A percentile compares a stretch with the other conserved stretches of the same genome.
Evolutionary conservation across 2,113 vertebrate species (phyloP).

Genomic region (Harpagus bidentatus): DNA sequence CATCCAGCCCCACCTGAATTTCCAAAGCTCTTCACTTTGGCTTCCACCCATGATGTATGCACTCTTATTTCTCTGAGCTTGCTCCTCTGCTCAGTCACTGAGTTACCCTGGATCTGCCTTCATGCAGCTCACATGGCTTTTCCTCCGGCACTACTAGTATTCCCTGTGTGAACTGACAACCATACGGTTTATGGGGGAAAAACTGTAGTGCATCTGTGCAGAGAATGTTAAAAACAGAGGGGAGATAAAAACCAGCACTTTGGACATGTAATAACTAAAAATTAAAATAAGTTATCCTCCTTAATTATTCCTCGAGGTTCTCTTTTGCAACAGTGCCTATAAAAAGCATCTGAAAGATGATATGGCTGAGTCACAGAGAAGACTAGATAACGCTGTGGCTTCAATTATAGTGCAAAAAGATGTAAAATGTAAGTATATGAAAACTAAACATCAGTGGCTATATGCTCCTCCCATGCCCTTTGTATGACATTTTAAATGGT

Average conservation of each 20-base stretch:
- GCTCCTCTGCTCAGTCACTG: not conserved
- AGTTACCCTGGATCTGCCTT: not conserved
- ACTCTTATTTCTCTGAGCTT: not conserved
- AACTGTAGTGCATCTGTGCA: not conserved
- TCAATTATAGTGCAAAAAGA: not conserved
- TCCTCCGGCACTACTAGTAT: not conserved
- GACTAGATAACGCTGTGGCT: not conserved
- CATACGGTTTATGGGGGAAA: not conserved
- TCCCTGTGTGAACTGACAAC: not conserved
- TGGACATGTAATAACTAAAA: not conserved
- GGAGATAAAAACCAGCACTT: not conserved
- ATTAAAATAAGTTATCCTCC: not conserved
- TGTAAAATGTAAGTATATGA: not conserved
- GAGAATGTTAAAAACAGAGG: not conserved
- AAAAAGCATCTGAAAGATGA: not conserved
- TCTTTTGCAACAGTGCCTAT: not conserved
- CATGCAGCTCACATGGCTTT: accelerated
- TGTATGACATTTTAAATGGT: not conserved
- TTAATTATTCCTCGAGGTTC: not conserved
- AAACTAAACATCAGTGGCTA: not conserved
- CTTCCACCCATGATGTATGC: not conserved
- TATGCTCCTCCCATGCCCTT: not conserved
- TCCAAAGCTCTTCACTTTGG: not conserved
- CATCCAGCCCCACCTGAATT: not conserved
- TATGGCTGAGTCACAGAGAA: not conserved